These are phyloP conservation scores for Herminia tarsipennalis DNA, from an alignment of 2,888 invertebrate species.

Conservation along the genomic window DNA sequence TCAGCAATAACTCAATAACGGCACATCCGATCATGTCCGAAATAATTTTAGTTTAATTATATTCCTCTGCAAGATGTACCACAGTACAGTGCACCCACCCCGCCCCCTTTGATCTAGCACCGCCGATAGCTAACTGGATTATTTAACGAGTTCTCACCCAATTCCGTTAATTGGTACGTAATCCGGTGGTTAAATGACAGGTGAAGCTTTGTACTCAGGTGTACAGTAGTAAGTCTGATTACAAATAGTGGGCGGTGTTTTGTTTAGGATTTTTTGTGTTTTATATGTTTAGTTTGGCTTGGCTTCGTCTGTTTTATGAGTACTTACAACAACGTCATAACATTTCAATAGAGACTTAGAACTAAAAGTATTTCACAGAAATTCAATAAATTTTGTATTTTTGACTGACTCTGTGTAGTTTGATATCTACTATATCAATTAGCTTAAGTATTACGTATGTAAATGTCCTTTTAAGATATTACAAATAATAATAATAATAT, in stretches of 20 bases:
- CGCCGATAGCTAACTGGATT: conserved; percentile 51
- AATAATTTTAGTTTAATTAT: too few species aligned
- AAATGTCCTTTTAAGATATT: too few species aligned
- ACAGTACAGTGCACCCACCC: conserved; percentile 42
- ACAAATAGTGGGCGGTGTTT: conserved; percentile 11
- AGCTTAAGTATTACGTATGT: too few species aligned
- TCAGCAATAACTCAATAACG: too few species aligned
- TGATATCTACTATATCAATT: too few species aligned
- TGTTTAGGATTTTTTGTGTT: conserved; percentile 7
- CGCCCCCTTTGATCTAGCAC: conserved; percentile 38
- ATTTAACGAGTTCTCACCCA: conserved; percentile 49
- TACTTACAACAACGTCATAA: neutral
- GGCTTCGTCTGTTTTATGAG: neutral
- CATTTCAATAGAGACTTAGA: too few species aligned
- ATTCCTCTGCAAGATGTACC: conserved; percentile 16
- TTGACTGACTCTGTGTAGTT: too few species aligned
- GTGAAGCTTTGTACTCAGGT: conserved; percentile 19
- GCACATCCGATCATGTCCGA: too few species aligned
- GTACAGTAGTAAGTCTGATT: conserved; percentile 30
- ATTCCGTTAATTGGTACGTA: conserved; percentile 48
- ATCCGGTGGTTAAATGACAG: conserved; percentile 47
- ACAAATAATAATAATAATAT: too few species aligned
- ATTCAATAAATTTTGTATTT: too few species aligned
- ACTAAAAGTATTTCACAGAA: too few species aligned
- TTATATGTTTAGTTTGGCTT: neutral